Evolutionary conservation across 2,888 invertebrate genomes (phyloP).

Genomic region (Cheilosia vulpina): DNA sequence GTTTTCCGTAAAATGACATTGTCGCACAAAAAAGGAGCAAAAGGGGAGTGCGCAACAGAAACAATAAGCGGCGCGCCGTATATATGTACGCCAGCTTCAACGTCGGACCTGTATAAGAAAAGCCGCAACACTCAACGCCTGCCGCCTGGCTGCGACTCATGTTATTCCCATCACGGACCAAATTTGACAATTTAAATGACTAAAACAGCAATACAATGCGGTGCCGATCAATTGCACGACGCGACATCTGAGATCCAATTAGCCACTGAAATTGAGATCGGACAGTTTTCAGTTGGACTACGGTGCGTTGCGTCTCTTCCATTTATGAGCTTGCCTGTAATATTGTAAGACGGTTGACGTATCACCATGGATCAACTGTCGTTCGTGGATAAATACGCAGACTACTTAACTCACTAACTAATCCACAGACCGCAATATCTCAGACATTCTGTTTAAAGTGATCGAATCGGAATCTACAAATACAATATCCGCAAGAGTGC

Average conservation of each 20-base stretch:
- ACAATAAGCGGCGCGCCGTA: neutral
- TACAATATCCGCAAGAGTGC: slow-evolving; percentile 20
- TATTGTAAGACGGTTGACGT: slow-evolving; percentile 38
- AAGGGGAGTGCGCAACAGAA: slow-evolving; percentile 9
- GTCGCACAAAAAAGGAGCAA: slow-evolving; percentile 20
- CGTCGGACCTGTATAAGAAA: slow-evolving; percentile 26
- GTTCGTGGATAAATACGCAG: slow-evolving; percentile 41
- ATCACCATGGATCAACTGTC: slow-evolving; percentile 28
- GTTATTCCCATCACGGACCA: slow-evolving; percentile 71
- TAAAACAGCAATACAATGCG: slow-evolving; percentile 71
- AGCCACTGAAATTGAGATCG: slow-evolving; percentile 72
- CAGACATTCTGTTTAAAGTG: slow-evolving; percentile 11
- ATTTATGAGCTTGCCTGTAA: slow-evolving; percentile 7
- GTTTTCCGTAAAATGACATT: slow-evolving; percentile 53
- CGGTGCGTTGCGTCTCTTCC: slow-evolving; percentile 22
- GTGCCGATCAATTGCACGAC: slow-evolving; percentile 61
- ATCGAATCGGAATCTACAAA: slow-evolving; percentile 1
- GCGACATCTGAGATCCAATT: slow-evolving; percentile 69
- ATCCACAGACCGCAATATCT: slow-evolving; percentile 29
- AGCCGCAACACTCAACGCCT: slow-evolving; percentile 40
- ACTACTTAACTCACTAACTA: slow-evolving; percentile 50
- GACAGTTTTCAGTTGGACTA: slow-evolving; percentile 56
- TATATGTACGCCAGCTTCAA: slow-evolving; percentile 16
- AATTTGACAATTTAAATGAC: slow-evolving; percentile 73
- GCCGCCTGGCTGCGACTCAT: slow-evolving; percentile 22